phyloP scores from a whole-genome alignment of 2,797 vertebrate species.

The Sebastes alutus region DNA sequence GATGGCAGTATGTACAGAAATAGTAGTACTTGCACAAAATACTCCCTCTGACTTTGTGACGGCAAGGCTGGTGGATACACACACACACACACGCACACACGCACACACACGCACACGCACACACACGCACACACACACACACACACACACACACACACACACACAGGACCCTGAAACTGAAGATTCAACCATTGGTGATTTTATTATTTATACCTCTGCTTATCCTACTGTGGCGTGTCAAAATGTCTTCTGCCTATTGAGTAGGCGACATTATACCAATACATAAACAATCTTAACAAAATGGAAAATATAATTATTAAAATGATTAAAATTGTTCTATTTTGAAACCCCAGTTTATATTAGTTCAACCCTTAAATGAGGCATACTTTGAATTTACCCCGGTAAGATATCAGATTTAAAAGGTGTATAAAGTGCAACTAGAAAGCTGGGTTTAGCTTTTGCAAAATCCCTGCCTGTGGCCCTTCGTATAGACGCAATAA shows the following conservation, averaged over 20 bases:
- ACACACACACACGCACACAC: background rate
- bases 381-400: background rate
- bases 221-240: background rate
- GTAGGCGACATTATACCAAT: background rate
- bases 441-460: background rate
- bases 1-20: background rate
- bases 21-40: background rate
- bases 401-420: background rate
- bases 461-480: background rate
- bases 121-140: background rate
- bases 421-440: background rate
- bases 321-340: background rate
- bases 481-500: background rate
- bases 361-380: background rate
- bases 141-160: background rate
- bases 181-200: too few relatives aligned
- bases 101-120: background rate
- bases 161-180: too few relatives aligned
- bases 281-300: background rate
- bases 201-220: too few relatives aligned
- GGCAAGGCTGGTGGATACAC: background rate
- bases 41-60: background rate
- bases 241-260: background rate
- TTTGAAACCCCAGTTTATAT: background rate
- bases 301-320: background rate